A percentile compares a stretch with the other conserved stretches of the same genome.
Conservation (phyloP, 2,797 vertebrate genomes). For the Phaenicophaeus curvirostris region DNA sequence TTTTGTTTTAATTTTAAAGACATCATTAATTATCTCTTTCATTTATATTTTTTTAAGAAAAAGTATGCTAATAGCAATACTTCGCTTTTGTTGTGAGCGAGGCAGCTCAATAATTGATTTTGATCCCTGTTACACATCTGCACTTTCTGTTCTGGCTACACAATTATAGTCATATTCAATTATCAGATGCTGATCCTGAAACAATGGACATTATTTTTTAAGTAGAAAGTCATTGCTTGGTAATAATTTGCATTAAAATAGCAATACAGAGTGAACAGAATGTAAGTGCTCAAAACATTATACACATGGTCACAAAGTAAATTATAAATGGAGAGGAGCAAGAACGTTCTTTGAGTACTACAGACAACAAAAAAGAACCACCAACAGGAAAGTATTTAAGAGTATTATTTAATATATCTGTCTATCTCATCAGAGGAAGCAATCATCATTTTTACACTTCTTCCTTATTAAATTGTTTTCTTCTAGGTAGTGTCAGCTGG, state of each 20-base stretch:
- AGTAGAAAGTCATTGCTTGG: conserved; percentile 51
- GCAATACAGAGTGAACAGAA: conserved; percentile 3
- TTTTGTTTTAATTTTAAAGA: conserved; percentile 13
- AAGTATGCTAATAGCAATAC: neutral
- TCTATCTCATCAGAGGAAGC: neutral
- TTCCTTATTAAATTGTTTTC: neutral
- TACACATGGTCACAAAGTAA: neutral
- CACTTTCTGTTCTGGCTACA: neutral
- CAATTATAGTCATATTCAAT: neutral
- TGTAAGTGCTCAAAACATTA: neutral
- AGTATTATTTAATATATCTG: neutral
- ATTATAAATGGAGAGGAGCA: neutral
- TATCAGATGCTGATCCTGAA: neutral
- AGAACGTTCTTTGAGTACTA: neutral
- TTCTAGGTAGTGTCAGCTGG: neutral
- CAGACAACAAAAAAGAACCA: neutral
- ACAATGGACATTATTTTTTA: conserved; percentile 26
- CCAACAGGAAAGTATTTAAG: neutral
- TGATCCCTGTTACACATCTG: neutral
- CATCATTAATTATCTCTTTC: neutral
- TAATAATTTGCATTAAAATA: conserved; percentile 64
- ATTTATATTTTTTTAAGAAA: neutral
- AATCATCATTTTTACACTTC: neutral
- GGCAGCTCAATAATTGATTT: neutral
- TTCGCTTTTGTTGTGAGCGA: neutral